Conservation (phyloP, 2,797 vertebrate species). For the Allenopithecus nigroviridis region DNA sequence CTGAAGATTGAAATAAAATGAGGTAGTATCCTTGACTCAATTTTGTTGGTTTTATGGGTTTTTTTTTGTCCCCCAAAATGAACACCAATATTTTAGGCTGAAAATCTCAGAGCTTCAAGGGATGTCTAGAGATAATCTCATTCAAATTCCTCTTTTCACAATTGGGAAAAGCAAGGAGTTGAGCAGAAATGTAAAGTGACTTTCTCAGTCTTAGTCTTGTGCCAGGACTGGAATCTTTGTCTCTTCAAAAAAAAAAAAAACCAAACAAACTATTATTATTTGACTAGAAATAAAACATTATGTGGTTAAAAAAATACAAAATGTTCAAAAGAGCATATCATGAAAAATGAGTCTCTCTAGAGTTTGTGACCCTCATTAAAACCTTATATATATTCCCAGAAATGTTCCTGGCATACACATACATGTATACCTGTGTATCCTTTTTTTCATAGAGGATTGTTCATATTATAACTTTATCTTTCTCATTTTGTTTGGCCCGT, state of each 20-base stretch:
- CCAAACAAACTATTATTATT: not conserved
- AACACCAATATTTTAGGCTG: not conserved
- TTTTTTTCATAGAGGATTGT: not conserved
- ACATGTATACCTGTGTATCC: not conserved
- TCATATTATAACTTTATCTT: not conserved
- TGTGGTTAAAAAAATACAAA: not conserved
- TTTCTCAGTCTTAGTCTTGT: not conserved
- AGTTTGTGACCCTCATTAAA: not conserved
- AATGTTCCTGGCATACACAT: not conserved
- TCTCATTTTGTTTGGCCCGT: not conserved
- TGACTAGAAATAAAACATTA: not conserved
- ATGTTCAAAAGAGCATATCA: not conserved
- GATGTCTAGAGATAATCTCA: not conserved
- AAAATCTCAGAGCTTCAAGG: not conserved
- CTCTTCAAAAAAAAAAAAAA: not conserved
- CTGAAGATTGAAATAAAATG: not conserved
- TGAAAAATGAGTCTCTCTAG: not conserved
- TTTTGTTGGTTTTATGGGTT: not conserved
- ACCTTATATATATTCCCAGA: not conserved
- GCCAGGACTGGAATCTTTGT: not conserved
- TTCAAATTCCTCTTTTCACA: not conserved
- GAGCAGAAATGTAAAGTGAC: not conserved
- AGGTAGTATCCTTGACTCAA: not conserved
- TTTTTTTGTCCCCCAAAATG: not conserved
- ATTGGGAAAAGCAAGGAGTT: not conserved